Evolutionary conservation across 2,797 vertebrate genomes (phyloP), one percentile per base, ranked within the genome.

Genomic region (Phoebastria nigripes): DNA sequence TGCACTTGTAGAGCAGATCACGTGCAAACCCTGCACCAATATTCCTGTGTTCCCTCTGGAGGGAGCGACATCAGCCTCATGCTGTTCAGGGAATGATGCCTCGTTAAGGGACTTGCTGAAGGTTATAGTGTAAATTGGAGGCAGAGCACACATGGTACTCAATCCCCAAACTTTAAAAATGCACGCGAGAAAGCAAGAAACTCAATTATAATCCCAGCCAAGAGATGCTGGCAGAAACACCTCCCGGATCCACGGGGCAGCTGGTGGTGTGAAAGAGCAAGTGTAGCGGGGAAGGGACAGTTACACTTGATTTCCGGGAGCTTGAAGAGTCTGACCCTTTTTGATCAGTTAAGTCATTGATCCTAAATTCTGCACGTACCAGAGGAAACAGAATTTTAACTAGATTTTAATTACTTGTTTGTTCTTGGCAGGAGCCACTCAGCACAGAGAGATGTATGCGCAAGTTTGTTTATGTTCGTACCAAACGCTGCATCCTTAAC

Each of bases 391-490:
- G 86, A 93, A 90, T 93, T 96, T 77, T 54, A 97, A 90, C 70
- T 81, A 91, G 86, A 82, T 94, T 87, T 65, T 55, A 93, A 95
- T 82, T 87, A 84, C 89, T 87, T 95, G 94, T 77, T 89, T 93
- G 82, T 82, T 89, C 87, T 96, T 81, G 81, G 96, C 97, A 96
- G 82, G 55, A 96, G 93, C 46, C 46, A 49, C 89, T 58, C 72
- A 35, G 89, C 70, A 37, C 69, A 52, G 90, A 92, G 90, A 76
- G 86, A 90, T 19, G n/a, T 6, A 37, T 33, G 89, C 3, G 3
- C 55, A 33, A 66, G 90, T 91, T 69, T 89, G 86, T 92, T 92
- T 87, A 44, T 62, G 78, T 37, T 87, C n/a, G 3, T 73, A 76
- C 52, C 56, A 31, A 88, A 42, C 5, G 17, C 65, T 73, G 87